A percentile compares a stretch with the other conserved stretches of the same genome.
phyloP scores from a whole-genome alignment of 2,888 invertebrate species.

The Oscheius myriophilus region DNA sequence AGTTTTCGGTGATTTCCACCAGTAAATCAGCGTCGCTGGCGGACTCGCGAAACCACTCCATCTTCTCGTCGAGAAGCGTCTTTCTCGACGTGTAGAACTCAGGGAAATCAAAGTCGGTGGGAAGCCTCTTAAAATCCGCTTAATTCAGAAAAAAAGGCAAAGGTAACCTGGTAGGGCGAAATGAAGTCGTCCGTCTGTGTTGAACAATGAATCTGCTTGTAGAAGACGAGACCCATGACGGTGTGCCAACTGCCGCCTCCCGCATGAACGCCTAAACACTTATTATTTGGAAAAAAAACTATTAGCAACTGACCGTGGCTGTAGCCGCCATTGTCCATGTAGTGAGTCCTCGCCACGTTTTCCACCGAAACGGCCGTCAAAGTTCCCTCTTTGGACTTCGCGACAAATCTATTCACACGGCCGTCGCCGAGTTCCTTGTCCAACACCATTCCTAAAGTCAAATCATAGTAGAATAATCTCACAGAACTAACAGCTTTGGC shows the following conservation, averaged over 20 bases:
- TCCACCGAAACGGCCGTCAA: conserved; percentile 54
- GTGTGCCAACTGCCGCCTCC: conserved; percentile 64
- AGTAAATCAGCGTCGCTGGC: conserved; percentile 23
- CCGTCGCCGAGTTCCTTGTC: conserved; percentile 58
- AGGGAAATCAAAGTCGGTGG: conserved; percentile 51
- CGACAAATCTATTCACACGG: conserved; percentile 57
- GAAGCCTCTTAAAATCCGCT: conserved; percentile 32
- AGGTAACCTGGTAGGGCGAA: conserved; percentile 51
- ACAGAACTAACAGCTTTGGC: not conserved
- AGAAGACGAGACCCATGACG: conserved; percentile 56
- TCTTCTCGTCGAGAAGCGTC: conserved; percentile 41
- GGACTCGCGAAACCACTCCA: conserved; percentile 43
- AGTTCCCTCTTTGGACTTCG: conserved; percentile 30
- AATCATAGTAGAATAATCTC: not conserved
- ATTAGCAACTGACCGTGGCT: conserved; percentile 38
- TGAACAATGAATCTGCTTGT: no score
- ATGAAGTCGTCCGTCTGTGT: conserved; percentile 58
- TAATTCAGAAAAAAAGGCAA: not conserved
- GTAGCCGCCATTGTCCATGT: conserved; percentile 49
- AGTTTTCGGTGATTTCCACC: conserved; percentile 3
- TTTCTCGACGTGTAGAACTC: conserved; percentile 38
- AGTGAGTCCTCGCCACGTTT: conserved; percentile 56
- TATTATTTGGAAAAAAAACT: not conserved
- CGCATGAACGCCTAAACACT: conserved; percentile 45
- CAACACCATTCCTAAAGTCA: conserved; percentile 43